phyloP scores from a whole-genome alignment of 2,797 vertebrate species.

The Taeniopygia guttata region DNA sequence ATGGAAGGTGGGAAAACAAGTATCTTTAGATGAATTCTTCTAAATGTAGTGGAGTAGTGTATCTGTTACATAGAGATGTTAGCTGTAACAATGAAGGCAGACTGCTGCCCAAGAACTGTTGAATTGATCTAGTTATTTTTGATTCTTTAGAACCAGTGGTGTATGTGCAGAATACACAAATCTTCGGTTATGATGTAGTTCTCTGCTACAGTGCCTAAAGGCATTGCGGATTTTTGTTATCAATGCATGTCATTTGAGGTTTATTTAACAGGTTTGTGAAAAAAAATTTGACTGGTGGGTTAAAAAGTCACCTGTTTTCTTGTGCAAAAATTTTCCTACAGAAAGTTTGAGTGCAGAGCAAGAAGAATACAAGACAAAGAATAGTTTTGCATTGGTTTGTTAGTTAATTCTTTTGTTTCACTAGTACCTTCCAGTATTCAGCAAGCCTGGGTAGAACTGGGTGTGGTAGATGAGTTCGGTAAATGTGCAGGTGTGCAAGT shows the following conservation, averaged over 20 bases:
- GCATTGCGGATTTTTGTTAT: background rate
- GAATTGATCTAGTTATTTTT: background rate
- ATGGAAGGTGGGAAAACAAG: background rate
- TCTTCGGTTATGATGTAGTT: background rate
- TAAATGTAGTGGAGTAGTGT: background rate
- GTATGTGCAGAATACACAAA: accelerated
- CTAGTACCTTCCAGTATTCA: background rate
- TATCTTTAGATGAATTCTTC: background rate
- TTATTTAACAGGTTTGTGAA: background rate
- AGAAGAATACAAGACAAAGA: background rate
- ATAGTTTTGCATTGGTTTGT: background rate
- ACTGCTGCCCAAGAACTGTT: background rate
- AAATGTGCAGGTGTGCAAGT: background rate
- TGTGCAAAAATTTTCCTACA: background rate
- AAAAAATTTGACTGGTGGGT: background rate
- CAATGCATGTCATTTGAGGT: background rate
- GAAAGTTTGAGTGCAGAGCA: background rate
- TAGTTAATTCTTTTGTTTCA: background rate
- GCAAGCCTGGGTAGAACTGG: background rate
- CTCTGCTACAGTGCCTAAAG: background rate
- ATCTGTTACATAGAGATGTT: background rate
- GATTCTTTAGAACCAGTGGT: background rate
- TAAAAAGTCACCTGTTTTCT: background rate
- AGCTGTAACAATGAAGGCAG: background rate
- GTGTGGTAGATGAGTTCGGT: background rate